phyloP scores from a whole-genome alignment of 2,888 invertebrate genomes.

The Cordylochernes scorpioides region DNA sequence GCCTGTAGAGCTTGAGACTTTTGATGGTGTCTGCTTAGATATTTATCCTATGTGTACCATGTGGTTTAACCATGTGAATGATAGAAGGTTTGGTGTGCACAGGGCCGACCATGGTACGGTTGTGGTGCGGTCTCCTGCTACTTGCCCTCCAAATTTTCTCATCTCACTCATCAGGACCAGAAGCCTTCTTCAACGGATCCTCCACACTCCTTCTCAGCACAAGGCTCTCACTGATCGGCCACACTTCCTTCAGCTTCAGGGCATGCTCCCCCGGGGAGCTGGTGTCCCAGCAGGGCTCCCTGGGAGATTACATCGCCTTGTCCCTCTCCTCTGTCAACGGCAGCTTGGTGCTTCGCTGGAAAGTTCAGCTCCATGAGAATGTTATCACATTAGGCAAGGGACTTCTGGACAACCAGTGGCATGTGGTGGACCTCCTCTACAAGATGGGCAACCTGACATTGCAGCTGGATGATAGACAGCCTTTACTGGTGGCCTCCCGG shows the following conservation, averaged over 20 bases:
- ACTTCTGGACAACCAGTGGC: slow-evolving; percentile 14
- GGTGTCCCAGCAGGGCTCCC: slow-evolving; percentile 12
- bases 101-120: no score
- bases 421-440: slow-evolving; percentile 12
- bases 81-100: no score
- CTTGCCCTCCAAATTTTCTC: no score
- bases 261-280: slow-evolving; percentile 14
- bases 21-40: no score
- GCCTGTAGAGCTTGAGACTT: no score
- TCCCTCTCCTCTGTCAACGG: slow-evolving; percentile 7
- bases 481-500: slow-evolving; percentile 8
- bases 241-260: slow-evolving; percentile 14
- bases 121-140: no score
- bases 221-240: slow-evolving; percentile 6
- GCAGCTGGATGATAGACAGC: slow-evolving; percentile 4
- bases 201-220: slow-evolving; percentile 9
- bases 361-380: slow-evolving; percentile 4
- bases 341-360: slow-evolving; percentile 9
- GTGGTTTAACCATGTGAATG: no score
- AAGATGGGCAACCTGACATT: slow-evolving; percentile 8
- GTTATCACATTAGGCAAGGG: slow-evolving; percentile 5
- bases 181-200: slow-evolving; percentile 12
- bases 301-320: slow-evolving; percentile 11
- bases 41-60: no score
- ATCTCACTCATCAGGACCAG: no score